A percentile compares a stretch with the other conserved stretches of the same genome.
Conservation (phyloP, 2,113 vertebrate genomes). For the Thinocorus orbignyianus region DNA sequence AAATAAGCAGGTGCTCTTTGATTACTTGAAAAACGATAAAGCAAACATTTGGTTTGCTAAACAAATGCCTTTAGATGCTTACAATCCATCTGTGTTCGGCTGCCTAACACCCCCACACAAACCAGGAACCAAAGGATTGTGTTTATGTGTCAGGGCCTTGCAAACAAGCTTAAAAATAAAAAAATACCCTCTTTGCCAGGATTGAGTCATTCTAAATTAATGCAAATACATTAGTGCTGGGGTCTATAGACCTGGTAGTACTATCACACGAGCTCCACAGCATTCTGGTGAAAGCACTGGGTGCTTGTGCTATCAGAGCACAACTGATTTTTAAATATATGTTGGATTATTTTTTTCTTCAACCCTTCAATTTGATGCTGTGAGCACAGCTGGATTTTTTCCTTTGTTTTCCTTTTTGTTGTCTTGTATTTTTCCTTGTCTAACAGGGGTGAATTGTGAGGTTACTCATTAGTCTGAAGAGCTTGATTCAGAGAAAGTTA, state of each 20-base stretch:
- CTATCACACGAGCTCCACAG: background rate
- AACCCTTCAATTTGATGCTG: background rate
- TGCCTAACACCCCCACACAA: background rate
- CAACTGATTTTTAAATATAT: background rate
- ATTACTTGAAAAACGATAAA: slow-evolving; percentile 45
- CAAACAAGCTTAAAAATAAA: background rate
- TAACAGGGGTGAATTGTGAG: background rate
- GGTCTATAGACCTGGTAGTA: background rate
- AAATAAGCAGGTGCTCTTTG: slow-evolving; percentile 26
- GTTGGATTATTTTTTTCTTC: background rate
- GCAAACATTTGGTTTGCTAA: slow-evolving; percentile 49
- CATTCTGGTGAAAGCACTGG: background rate
- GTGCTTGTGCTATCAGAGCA: background rate
- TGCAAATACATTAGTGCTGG: background rate
- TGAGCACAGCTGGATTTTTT: background rate
- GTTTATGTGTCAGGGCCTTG: background rate
- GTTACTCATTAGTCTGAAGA: background rate
- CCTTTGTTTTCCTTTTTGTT: background rate
- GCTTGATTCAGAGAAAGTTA: background rate
- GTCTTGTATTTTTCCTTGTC: background rate
- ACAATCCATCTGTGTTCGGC: background rate
- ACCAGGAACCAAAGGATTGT: background rate
- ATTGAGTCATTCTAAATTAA: background rate
- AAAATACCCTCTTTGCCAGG: background rate
- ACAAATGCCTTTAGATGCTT: slow-evolving; percentile 21